Percentiles rank a stretch among this genome's conserved stretches.
These are phyloP conservation scores for Phaonia tiefii DNA, from an alignment of 2,888 invertebrate species.

Conservation along the genomic window DNA sequence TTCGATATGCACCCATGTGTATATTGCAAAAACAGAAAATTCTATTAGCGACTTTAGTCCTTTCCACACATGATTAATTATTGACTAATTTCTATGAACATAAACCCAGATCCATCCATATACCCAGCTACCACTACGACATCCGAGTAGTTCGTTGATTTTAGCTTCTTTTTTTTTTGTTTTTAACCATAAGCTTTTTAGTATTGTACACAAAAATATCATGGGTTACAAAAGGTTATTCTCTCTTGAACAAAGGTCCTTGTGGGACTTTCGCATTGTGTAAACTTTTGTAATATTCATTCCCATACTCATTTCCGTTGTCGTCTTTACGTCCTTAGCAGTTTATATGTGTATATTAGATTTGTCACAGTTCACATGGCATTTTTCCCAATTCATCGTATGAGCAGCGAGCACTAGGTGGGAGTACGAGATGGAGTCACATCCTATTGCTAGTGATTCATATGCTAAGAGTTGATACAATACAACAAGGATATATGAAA, in stretches of 20 bases:
- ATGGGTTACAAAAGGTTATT: slow-evolving; percentile 42
- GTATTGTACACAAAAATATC: slow-evolving; percentile 50
- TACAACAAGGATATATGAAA: too few species aligned
- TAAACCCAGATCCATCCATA: slow-evolving; percentile 43
- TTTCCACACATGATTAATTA: slow-evolving; percentile 77
- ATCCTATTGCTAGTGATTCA: too few species aligned
- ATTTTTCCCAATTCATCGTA: background rate
- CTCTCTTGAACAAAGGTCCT: slow-evolving; percentile 52
- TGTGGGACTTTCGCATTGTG: slow-evolving; percentile 34
- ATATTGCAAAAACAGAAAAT: slow-evolving; percentile 68
- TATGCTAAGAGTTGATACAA: too few species aligned
- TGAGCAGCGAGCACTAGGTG: background rate
- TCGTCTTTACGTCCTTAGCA: too few species aligned
- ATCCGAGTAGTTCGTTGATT: background rate
- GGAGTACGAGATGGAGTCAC: background rate
- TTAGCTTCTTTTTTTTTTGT: slow-evolving; percentile 35
- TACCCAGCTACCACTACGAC: background rate
- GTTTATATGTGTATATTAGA: slow-evolving; percentile 34
- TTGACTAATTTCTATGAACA: slow-evolving; percentile 77
- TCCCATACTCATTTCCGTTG: too few species aligned
- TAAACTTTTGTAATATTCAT: slow-evolving; percentile 20
- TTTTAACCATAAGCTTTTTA: slow-evolving; percentile 63
- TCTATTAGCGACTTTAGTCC: slow-evolving; percentile 74
- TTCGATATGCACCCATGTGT: slow-evolving; percentile 6
- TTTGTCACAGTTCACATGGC: slow-evolving; percentile 60